Conservation (phyloP, 2,797 vertebrate species). For the Macrochelys suwanniensis region DNA sequence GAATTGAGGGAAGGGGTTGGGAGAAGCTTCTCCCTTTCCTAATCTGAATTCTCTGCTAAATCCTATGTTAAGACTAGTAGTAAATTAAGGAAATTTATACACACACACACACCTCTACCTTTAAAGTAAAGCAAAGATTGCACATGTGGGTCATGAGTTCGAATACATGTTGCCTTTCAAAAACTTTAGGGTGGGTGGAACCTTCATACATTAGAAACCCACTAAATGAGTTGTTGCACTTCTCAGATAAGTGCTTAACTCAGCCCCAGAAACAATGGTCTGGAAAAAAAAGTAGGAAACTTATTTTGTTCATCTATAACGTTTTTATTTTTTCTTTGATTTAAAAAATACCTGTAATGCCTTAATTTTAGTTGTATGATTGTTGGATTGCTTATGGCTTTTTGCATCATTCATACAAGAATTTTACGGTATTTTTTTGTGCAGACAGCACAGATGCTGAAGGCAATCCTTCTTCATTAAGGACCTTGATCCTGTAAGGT, state of each 20-base stretch:
- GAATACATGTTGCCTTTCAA: not conserved
- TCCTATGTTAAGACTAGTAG: no score
- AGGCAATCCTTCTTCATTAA: not conserved
- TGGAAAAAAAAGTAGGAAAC: not conserved
- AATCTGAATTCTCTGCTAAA: no score
- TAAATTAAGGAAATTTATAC: not conserved
- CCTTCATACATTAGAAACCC: not conserved
- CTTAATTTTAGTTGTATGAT: rapidly evolving
- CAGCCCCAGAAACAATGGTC: not conserved
- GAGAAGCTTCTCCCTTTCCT: no score
- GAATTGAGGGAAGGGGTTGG: not conserved
- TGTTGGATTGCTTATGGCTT: not conserved
- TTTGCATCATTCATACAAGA: no score
- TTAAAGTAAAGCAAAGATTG: not conserved
- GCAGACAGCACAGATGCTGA: no score
- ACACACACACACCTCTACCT: no score
- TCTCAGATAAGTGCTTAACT: not conserved
- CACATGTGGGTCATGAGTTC: not conserved
- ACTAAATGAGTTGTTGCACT: rapidly evolving
- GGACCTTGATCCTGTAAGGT: not conserved
- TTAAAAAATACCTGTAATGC: no score
- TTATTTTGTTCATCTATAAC: rapidly evolving
- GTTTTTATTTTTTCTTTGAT: not conserved
- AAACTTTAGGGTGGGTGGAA: not conserved
- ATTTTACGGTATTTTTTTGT: no score